Percentiles rank a stretch among this genome's conserved stretches.
Conservation (phyloP, 2,113 vertebrate species). For the Nipponia nippon region DNA sequence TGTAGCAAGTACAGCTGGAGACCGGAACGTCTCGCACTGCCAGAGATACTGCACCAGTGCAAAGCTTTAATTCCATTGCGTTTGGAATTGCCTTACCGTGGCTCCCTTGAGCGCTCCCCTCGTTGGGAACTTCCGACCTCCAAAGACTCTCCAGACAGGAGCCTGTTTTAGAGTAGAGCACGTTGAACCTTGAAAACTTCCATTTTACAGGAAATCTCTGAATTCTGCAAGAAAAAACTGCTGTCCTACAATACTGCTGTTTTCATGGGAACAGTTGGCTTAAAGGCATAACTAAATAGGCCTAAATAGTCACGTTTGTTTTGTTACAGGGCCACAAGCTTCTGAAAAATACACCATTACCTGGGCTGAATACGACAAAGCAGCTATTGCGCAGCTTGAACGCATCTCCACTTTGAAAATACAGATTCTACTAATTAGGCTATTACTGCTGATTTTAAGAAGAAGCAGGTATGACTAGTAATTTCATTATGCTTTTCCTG, state of each 20-base stretch:
- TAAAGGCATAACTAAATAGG: fast-evolving
- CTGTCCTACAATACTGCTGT: fast-evolving
- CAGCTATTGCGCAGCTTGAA: neutral
- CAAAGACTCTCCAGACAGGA: fast-evolving
- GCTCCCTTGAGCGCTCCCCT: no score
- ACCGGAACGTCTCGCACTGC: fast-evolving
- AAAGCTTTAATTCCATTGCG: neutral
- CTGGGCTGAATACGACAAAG: neutral
- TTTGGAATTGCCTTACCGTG: neutral
- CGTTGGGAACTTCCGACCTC: fast-evolving
- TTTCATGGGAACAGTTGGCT: fast-evolving
- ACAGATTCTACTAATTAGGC: neutral
- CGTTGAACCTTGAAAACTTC: neutral
- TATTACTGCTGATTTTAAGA: neutral
- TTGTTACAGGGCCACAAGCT: no score
- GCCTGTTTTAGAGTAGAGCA: fast-evolving
- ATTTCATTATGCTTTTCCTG: neutral
- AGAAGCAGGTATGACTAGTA: neutral
- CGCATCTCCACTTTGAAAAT: neutral
- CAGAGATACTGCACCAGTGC: fast-evolving
- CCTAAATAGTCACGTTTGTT: neutral
- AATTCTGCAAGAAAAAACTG: neutral
- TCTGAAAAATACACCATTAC: neutral
- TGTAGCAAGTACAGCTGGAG: neutral
- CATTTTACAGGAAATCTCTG: no score